These are phyloP conservation scores for Andrena cerasifolii DNA, from an alignment of 1,140 invertebrate species.

Conservation along the genomic window DNA sequence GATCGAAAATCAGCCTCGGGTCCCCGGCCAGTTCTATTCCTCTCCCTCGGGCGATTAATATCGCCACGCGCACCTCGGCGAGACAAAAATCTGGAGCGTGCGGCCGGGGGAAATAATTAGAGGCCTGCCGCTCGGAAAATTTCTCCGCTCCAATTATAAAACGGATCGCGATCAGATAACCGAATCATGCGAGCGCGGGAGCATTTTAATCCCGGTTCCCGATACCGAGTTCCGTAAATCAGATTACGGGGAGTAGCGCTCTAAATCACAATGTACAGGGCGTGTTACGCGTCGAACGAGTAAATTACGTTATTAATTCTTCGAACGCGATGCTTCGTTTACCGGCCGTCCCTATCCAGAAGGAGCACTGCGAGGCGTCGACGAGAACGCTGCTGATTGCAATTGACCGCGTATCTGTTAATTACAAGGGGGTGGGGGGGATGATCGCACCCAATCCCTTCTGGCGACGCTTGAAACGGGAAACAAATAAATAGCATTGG, in stretches of 20 bases:
- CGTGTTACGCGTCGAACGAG: constrained; percentile 2
- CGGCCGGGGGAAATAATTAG: neutral
- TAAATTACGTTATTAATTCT: constrained; percentile 35
- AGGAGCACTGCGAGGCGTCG: neutral
- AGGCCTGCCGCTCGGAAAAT: neutral
- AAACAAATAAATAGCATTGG: too few relatives aligned
- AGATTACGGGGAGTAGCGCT: constrained; percentile 22
- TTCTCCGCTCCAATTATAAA: constrained; percentile 12
- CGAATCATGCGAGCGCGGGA: neutral
- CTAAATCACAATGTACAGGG: constrained; percentile 16
- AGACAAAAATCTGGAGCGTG: neutral
- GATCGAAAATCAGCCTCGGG: too few relatives aligned
- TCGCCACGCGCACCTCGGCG: neutral
- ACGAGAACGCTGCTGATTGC: neutral
- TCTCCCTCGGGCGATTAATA: neutral
- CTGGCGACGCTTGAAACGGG: too few relatives aligned
- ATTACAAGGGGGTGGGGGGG: neutral
- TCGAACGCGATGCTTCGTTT: constrained; percentile 6
- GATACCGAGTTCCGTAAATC: constrained; percentile 28
- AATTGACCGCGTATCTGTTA: neutral
- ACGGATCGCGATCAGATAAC: constrained; percentile 25
- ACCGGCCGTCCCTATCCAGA: neutral
- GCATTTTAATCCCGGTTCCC: constrained; percentile 17
- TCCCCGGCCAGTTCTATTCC: neutral
- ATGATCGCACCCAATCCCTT: too few relatives aligned